Conservation (phyloP, 2,113 vertebrate species). For the Ochotona princeps region DNA sequence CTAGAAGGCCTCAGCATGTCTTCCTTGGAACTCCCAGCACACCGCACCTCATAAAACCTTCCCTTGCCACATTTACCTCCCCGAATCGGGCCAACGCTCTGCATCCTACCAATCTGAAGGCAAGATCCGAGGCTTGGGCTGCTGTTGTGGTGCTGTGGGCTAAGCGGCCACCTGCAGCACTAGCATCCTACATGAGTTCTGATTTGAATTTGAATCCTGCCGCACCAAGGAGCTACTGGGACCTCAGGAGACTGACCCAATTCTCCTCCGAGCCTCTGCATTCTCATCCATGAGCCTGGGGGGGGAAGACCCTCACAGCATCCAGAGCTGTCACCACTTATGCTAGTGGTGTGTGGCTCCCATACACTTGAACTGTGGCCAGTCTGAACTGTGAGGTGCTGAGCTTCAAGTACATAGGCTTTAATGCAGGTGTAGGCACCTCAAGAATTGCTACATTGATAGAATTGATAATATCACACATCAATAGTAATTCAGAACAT, state of each 20-base stretch:
- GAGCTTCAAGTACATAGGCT: neutral
- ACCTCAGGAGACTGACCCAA: neutral
- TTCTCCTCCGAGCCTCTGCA: neutral
- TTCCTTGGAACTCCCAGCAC: neutral
- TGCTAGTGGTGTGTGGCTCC: neutral
- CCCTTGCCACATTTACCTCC: neutral
- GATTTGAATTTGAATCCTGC: neutral
- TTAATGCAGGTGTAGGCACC: neutral
- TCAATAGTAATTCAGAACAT: neutral
- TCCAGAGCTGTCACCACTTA: neutral
- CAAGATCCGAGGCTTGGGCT: neutral
- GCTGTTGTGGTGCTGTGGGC: too few species aligned
- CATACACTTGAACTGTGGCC: neutral
- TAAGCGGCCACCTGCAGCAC: too few species aligned
- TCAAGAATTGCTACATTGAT: neutral
- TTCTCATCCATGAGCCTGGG: neutral
- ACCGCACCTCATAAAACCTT: neutral
- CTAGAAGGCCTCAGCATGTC: neutral
- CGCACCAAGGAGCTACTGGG: neutral
- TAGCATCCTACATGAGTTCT: too few species aligned
- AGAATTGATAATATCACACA: neutral
- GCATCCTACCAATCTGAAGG: neutral
- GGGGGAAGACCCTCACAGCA: neutral
- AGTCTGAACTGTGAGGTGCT: accelerated
- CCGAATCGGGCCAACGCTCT: neutral